Evolutionary conservation across 2,113 vertebrate genomes (phyloP), one percentile per base, ranked within the genome.

Genomic region (Phocoena sinus): DNA sequence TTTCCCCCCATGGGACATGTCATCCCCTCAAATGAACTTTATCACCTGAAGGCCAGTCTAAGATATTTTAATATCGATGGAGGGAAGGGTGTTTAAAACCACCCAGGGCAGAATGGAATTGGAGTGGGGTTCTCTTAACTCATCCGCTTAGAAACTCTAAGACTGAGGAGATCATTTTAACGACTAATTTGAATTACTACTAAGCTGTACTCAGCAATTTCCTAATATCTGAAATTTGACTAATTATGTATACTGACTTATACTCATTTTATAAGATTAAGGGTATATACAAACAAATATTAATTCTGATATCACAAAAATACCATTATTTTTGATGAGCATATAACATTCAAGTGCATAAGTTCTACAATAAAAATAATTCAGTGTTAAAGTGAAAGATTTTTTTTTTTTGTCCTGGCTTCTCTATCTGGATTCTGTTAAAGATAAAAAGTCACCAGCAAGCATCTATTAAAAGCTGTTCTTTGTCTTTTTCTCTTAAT

Each of bases 401-500:
- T 17, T 38, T 18, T 83, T 58, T 68, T 67, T 38, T 17, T 4
- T 17, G 50, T 31, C 91, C 86, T 95, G 58, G 76, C 56, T 89
- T 95, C 71, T 6, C 25, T 23, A 86, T 38, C n/a, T 95, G 56
- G 41, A 97, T 97, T 96, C 71, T 86, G 92, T 65, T 67, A 62
- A 97, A 96, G 70, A 95, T 56, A 95, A 94, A 92, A 95, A 91
- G 38, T 47, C 73, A 96, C 6, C 62, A 97, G 9, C 96, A 94
- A 98, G 82, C 76, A 94, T 89, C 74, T 97, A 83, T 91, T 62
- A 80, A 97, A 89, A 87, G 17, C 85, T 96, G 74, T 50, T 97
- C 70, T 97, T 94, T 92, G 92, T 81, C 74, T 73, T 28, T 91
- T 96, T 70, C 77, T 83, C 95, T 95, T 62, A 94, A 95, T 95